Evolutionary conservation across 2,797 vertebrate species (phyloP).

Genomic region (Pogonophryne albipinna): DNA sequence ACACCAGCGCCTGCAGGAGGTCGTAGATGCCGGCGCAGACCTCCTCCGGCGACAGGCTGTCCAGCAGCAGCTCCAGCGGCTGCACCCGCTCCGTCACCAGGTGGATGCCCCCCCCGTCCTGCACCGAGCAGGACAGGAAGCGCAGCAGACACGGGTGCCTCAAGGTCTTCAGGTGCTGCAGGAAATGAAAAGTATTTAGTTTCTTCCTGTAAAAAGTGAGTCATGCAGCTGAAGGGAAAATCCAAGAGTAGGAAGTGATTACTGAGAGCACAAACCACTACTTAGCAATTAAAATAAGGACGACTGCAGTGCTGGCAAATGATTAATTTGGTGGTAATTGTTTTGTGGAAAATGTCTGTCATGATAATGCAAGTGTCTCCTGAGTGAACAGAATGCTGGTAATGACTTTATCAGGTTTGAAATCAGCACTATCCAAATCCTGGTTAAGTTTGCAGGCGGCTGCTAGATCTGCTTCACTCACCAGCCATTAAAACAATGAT

Average conservation of each 20-base stretch:
- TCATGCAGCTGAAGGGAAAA: neutral
- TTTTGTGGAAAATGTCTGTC: neutral
- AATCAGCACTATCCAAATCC: too few species aligned
- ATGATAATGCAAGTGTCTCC: neutral
- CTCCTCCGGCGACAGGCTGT: constrained; percentile 90
- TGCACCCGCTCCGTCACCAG: constrained; percentile 94
- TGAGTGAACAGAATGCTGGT: neutral
- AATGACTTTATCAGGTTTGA: neutral
- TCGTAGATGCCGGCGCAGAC: constrained; percentile 96
- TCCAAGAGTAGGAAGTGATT: neutral
- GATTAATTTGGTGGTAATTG: neutral
- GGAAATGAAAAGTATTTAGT: constrained; percentile 11
- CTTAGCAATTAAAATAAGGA: neutral
- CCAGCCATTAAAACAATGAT: too few species aligned
- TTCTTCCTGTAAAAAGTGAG: neutral
- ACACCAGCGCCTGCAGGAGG: constrained; percentile 92
- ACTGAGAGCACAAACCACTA: neutral
- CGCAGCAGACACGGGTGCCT: constrained; percentile 96
- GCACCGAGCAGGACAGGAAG: constrained; percentile 95
- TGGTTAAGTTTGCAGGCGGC: too few species aligned
- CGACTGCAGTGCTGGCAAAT: neutral
- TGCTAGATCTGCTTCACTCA: too few species aligned
- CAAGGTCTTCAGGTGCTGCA: constrained; percentile 96
- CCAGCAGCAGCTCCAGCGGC: constrained; percentile 90
- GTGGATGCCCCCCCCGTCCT: constrained; percentile 92